Evolutionary conservation across 2,888 invertebrate genomes (phyloP).

Genomic region (Tenthredo scrophulariae): DNA sequence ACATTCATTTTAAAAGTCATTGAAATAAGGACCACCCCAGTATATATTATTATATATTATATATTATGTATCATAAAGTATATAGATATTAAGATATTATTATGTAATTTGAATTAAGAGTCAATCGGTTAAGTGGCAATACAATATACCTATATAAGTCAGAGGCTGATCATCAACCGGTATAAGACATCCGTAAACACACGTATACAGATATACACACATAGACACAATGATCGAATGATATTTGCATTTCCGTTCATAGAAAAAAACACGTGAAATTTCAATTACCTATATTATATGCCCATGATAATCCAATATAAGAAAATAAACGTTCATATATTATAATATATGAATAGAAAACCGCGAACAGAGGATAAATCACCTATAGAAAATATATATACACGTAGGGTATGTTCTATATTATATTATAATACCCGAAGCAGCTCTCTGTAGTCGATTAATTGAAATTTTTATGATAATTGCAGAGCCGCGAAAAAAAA

Average conservation of each 20-base stretch:
- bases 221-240: not conserved
- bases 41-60: not conserved
- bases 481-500: not conserved
- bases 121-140: conserved; percentile 34
- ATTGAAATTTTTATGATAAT: not conserved
- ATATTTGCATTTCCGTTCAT: not conserved
- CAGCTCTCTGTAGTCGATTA: not conserved
- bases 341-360: not conserved
- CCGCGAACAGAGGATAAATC: not conserved
- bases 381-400: not conserved
- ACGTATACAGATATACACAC: not conserved
- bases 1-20: too few species aligned
- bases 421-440: too few species aligned
- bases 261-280: not conserved
- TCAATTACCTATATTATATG: not conserved
- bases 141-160: conserved; percentile 23
- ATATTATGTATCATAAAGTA: not conserved
- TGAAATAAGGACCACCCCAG: too few species aligned
- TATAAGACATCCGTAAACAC: not conserved
- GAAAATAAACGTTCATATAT: too few species aligned
- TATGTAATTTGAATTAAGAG: not conserved
- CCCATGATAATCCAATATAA: too few species aligned
- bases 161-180: not conserved
- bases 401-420: too few species aligned
- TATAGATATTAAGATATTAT: not conserved